These are phyloP conservation scores for Hesperia comma DNA, from an alignment of 2,888 invertebrate genomes.

Conservation along the genomic window DNA sequence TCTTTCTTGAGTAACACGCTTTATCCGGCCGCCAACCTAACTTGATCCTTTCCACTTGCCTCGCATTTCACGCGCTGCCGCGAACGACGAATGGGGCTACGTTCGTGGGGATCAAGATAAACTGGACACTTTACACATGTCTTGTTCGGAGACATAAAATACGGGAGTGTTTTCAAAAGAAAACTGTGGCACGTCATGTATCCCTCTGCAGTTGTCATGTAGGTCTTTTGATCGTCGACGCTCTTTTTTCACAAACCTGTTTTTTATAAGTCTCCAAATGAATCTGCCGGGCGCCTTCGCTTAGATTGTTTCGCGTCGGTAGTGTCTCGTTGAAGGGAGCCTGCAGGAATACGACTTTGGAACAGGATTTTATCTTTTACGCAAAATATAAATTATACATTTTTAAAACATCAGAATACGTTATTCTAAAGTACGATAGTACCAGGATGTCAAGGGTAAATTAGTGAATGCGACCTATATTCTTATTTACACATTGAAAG, in stretches of 20 bases:
- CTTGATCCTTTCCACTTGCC: constrained; percentile 46
- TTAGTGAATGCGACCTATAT: too few relatives aligned
- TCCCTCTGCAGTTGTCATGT: constrained; percentile 62
- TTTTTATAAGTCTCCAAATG: constrained; percentile 35
- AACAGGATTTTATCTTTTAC: neutral
- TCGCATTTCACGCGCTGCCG: constrained; percentile 32
- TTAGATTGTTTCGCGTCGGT: constrained; percentile 29
- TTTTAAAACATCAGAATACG: too few relatives aligned
- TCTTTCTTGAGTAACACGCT: constrained; percentile 61
- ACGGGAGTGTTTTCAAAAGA: constrained; percentile 64
- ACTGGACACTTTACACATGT: constrained; percentile 66
- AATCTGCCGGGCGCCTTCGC: constrained; percentile 16
- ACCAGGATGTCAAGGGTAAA: too few relatives aligned
- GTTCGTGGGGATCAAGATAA: constrained; percentile 47
- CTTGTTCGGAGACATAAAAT: constrained; percentile 65
- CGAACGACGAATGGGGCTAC: constrained; percentile 21
- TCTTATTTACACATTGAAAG: too few relatives aligned
- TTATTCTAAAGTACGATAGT: too few relatives aligned
- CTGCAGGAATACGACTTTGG: neutral
- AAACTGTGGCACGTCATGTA: constrained; percentile 59
- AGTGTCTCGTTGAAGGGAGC: constrained; percentile 21
- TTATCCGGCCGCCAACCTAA: constrained; percentile 56
- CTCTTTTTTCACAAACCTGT: constrained; percentile 41
- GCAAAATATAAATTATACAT: neutral
- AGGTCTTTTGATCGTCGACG: constrained; percentile 60